Percentiles rank a stretch among this genome's conserved stretches.
Evolutionary conservation across 2,113 vertebrate genomes (phyloP).

Genomic region (Diphyllodes magnificus): DNA sequence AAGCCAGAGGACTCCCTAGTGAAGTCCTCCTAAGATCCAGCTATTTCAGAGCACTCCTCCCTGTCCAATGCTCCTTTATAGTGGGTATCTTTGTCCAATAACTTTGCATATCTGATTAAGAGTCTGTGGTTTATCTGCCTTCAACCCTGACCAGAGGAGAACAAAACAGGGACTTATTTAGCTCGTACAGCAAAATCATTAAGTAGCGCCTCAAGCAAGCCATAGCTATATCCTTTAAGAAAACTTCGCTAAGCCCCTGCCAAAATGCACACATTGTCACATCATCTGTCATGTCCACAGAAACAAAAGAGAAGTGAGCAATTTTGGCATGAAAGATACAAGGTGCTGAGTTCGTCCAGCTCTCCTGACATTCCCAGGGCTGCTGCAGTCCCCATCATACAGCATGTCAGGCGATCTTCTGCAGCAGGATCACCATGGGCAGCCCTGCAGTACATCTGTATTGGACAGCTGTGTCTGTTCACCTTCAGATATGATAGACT

Average conservation of each 20-base stretch:
- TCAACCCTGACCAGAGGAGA: neutral
- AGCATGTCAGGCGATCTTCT: neutral
- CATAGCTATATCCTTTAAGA: neutral
- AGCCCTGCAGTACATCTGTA: neutral
- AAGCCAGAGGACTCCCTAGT: neutral
- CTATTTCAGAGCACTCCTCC: neutral
- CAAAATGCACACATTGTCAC: neutral
- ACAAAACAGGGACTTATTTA: neutral
- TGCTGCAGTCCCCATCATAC: fast-evolving
- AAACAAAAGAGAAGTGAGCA: neutral
- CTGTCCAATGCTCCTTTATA: neutral
- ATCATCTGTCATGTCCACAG: neutral
- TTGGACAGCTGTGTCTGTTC: neutral
- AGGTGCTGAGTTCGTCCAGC: neutral
- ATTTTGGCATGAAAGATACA: neutral
- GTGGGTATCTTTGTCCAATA: neutral
- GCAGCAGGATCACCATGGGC: neutral
- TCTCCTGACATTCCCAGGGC: neutral
- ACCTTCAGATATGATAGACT: neutral
- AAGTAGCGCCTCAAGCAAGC: neutral
- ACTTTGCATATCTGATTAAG: neutral
- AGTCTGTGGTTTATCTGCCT: neutral
- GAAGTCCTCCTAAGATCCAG: neutral
- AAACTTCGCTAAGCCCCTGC: neutral
- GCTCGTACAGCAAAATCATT: neutral